Evolutionary conservation across 2,797 vertebrate species (phyloP), one percentile per base, ranked within the genome.

Genomic region (Bufotes viridis): DNA sequence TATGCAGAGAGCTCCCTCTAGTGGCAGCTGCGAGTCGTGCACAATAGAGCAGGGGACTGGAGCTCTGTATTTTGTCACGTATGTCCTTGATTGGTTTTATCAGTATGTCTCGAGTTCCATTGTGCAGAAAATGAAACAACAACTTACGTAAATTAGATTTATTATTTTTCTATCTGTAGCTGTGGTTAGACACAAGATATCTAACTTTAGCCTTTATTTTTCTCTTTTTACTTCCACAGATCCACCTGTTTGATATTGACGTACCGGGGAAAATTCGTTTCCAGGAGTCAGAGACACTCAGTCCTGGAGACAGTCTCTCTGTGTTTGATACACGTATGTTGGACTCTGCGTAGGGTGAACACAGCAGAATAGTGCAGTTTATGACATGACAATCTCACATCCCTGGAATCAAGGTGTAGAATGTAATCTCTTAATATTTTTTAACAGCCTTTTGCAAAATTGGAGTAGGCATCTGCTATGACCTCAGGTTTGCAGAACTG

Each of bases 391-490:
- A 0, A 0, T 34, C 29, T 18, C 42, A 7, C 42, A 42, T 42
- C 42, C 42, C 11, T 67, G 24, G n/a, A 1, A 24, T 24, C n/a
- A n/a, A 26, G n/a, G 63, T 13, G n/a, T 57, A 13, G 55, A 57
- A 12, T 14, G 22, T 1, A 7, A 60, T 79, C 18, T 78, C 26
- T 75, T 24, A 14, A 49, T 69, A n/a, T 75, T 86, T 86, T 82
- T 83, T 57, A 91, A 57, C 95, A 99, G 98, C 98, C 0, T 99
- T 96, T 94, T 99, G 98, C 92, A 98, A 95, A 94, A 96, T 99
- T 80, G 98, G 98, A 15, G 95, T 99, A n/a, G 98, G 98, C 74
- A 99, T 99, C 92, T 99, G 98, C 94, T 99, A 99, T 0, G 98
- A 99, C 91, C 96, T 99, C 2, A 96, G 98, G 86, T 99, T 99